These are phyloP conservation scores for Rhagoletis zephyria DNA, from an alignment of 1,140 invertebrate genomes.

Conservation along the genomic window DNA sequence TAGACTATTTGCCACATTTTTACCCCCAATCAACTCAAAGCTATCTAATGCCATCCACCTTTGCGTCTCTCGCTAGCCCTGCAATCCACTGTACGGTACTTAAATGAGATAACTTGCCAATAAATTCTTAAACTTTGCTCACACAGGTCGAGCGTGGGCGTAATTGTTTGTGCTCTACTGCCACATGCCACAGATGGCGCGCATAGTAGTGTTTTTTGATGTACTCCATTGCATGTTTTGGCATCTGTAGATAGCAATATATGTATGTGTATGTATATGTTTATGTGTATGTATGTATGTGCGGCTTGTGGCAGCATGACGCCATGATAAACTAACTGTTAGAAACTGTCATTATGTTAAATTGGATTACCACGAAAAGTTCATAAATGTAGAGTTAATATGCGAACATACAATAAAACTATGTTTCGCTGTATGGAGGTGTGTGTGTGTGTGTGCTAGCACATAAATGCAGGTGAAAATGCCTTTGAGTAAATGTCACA, in stretches of 20 bases:
- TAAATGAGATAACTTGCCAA: constrained; percentile 42
- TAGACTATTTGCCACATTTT: not conserved
- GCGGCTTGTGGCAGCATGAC: not conserved
- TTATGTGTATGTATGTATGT: not conserved
- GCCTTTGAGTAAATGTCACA: not conserved
- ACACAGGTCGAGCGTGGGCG: not conserved
- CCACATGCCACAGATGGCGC: constrained; percentile 27
- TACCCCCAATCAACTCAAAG: not conserved
- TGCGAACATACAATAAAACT: not conserved
- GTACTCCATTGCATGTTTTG: constrained; percentile 30
- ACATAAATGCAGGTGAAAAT: not conserved
- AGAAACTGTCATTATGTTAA: constrained; percentile 44
- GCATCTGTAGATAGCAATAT: not conserved
- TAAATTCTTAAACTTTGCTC: constrained; percentile 47
- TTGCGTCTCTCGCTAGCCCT: not conserved
- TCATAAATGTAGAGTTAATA: constrained; percentile 18
- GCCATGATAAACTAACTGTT: constrained; percentile 34
- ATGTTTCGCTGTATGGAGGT: not conserved
- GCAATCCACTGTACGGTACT: constrained; percentile 23
- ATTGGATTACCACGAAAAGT: constrained; percentile 36
- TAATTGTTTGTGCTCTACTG: not conserved
- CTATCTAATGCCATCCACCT: not conserved
- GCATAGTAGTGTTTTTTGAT: constrained; percentile 25
- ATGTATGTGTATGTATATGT: not conserved
- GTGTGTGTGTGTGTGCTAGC: not conserved